phyloP scores from a whole-genome alignment of 2,113 vertebrate genomes.

The Serilophus lunatus region DNA sequence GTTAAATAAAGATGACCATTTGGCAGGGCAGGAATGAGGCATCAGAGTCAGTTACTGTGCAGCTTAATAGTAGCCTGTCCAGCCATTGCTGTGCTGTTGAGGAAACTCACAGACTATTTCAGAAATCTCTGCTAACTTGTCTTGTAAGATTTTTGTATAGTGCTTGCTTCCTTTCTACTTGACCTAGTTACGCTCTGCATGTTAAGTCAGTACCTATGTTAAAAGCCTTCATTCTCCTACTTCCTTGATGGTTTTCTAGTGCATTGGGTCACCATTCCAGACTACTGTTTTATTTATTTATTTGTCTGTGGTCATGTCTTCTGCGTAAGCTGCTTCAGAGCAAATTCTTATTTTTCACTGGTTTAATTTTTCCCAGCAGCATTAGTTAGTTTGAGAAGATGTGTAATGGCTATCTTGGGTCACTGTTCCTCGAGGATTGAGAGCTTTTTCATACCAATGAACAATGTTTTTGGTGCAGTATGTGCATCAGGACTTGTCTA shows the following conservation, averaged over 20 bases:
- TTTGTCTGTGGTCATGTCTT: not conserved
- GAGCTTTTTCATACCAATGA: not conserved
- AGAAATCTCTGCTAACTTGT: not conserved
- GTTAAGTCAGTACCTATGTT: not conserved
- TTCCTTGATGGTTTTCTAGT: slow-evolving; percentile 7
- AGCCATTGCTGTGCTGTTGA: not conserved
- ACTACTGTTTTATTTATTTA: not conserved
- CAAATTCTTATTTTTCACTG: not conserved
- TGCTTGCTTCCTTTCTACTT: slow-evolving; percentile 21
- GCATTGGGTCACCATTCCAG: slow-evolving; percentile 9
- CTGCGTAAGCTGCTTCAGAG: not conserved
- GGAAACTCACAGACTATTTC: not conserved
- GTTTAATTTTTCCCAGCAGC: not conserved
- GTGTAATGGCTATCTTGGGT: not conserved
- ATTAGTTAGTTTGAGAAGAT: not conserved
- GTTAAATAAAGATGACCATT: not conserved
- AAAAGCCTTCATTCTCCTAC: not conserved
- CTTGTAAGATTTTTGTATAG: not conserved
- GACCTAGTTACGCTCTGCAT: slow-evolving; percentile 22
- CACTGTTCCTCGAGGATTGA: not conserved
- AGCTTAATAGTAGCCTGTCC: not conserved
- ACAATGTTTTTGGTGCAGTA: not conserved
- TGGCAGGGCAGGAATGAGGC: not conserved
- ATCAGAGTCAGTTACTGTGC: not conserved
- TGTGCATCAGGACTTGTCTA: not conserved